Conservation (phyloP, 2,113 vertebrate species). For the Stictonetta naevosa region DNA sequence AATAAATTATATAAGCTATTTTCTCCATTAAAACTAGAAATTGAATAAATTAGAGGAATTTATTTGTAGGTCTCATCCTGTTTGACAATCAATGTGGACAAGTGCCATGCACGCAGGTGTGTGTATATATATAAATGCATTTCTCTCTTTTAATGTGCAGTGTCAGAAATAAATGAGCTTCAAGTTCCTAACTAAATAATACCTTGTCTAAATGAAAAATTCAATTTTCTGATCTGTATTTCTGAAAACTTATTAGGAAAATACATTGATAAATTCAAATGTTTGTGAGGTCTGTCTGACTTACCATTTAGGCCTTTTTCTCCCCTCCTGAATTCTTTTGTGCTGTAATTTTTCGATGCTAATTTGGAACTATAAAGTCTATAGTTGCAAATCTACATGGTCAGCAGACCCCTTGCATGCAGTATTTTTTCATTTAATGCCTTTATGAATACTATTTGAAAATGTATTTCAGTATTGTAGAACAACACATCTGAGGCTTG, state of each 20-base stretch:
- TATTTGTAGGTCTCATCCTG: not conserved
- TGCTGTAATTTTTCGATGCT: not conserved
- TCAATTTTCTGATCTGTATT: conserved; percentile 25
- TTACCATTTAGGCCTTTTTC: not conserved
- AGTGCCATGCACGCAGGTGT: not conserved
- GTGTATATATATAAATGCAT: not conserved
- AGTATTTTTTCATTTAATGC: not conserved
- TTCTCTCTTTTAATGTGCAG: not conserved
- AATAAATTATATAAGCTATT: not conserved
- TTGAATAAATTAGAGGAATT: not conserved
- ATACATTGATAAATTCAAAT: not conserved
- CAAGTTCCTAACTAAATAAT: conserved; percentile 29
- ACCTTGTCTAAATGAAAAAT: conserved; percentile 20
- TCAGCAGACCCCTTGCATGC: not conserved
- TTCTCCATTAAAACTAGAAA: not conserved
- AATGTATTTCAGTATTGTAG: not conserved
- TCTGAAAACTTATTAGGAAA: conserved; percentile 15
- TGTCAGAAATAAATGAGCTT: not conserved
- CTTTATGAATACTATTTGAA: not conserved
- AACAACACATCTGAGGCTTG: not conserved
- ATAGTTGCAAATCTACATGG: not conserved
- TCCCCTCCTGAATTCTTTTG: not conserved
- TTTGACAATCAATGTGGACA: not conserved
- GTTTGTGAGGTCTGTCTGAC: not conserved
- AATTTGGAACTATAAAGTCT: not conserved